phyloP scores from a whole-genome alignment of 2,797 vertebrate genomes.

The Diplodus puntazzo region DNA sequence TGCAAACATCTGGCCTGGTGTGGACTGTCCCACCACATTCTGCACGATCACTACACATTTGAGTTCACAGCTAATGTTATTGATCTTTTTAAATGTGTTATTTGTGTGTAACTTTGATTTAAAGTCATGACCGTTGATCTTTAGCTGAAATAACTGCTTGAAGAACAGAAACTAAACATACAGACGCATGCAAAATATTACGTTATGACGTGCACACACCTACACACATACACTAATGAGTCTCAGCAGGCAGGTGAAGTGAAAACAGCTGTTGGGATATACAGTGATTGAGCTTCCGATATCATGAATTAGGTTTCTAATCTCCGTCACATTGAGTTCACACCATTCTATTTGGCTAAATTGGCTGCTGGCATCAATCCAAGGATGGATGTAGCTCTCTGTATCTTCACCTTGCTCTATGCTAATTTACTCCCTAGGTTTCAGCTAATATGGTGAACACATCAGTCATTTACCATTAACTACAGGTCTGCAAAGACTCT shows the following conservation, averaged over 20 bases:
- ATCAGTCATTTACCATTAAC: not conserved
- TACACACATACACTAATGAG: not conserved
- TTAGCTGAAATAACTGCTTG: constrained; percentile 7
- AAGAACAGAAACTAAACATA: not conserved
- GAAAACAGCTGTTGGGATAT: not conserved
- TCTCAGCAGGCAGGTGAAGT: not conserved
- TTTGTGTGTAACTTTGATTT: not conserved
- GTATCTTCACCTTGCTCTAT: not conserved
- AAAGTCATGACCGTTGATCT: not conserved
- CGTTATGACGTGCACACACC: not conserved
- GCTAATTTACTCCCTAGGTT: too few relatives aligned
- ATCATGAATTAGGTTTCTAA: not conserved
- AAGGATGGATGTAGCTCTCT: not conserved
- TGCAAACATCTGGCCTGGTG: constrained; percentile 9
- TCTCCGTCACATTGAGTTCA: not conserved
- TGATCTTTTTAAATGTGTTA: not conserved
- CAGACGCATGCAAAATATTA: not conserved
- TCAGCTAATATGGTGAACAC: not conserved
- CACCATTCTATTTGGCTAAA: not conserved
- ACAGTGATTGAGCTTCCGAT: not conserved
- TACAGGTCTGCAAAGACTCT: not conserved
- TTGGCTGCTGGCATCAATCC: too few relatives aligned
- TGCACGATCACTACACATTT: not conserved
- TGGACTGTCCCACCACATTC: not conserved
- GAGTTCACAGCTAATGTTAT: not conserved